Evolutionary conservation across 2,113 vertebrate genomes (phyloP).

Genomic region (Lasiurus cinereus): DNA sequence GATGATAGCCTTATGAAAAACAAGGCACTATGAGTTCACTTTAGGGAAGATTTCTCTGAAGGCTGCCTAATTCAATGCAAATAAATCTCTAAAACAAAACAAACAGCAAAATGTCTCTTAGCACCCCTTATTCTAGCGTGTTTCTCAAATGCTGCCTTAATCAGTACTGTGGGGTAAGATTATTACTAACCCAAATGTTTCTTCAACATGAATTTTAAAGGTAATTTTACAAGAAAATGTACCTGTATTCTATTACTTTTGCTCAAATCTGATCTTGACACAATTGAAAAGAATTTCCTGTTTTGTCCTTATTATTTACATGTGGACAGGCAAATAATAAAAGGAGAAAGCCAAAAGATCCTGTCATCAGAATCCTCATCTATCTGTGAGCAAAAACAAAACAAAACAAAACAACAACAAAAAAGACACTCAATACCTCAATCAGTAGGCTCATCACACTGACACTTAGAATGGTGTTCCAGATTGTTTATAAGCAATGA

Average conservation of each 20-base stretch:
- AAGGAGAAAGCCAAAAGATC: constrained; percentile 46
- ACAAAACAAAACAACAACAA: neutral
- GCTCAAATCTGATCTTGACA: constrained; percentile 76
- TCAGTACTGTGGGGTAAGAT: neutral
- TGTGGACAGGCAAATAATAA: constrained; percentile 67
- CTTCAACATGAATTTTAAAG: constrained; percentile 71
- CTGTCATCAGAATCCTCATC: constrained; percentile 60
- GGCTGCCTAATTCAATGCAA: constrained; percentile 40
- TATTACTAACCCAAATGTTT: constrained; percentile 54
- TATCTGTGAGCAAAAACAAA: neutral
- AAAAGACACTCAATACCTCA: constrained; percentile 47
- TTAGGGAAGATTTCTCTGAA: constrained; percentile 58
- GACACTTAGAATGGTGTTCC: neutral
- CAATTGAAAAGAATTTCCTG: constrained; percentile 65
- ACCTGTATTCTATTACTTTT: constrained; percentile 57
- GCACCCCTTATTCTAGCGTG: neutral
- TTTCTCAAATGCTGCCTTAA: constrained; percentile 32
- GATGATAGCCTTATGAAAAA: constrained; percentile 75
- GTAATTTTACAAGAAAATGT: constrained; percentile 82
- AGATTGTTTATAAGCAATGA: constrained; percentile 35
- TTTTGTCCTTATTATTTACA: constrained; percentile 73
- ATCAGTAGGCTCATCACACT: neutral
- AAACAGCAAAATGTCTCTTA: constrained; percentile 52
- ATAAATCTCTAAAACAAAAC: constrained; percentile 54
- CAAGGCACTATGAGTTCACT: constrained; percentile 41